Evolutionary conservation across 2,113 vertebrate genomes (phyloP).

Genomic region (Cervus canadensis): DNA sequence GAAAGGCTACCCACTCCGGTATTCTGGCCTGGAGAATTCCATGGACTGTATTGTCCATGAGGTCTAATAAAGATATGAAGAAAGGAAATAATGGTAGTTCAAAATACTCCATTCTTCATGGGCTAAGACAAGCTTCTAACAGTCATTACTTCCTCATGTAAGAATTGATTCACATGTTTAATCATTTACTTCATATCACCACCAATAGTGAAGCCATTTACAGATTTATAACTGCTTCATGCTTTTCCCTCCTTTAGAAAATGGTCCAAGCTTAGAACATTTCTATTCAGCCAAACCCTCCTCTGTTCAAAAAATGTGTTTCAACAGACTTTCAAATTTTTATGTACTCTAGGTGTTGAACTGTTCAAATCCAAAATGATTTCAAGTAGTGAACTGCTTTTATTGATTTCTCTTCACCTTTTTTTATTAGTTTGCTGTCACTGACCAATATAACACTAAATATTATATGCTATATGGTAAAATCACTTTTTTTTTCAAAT

Average conservation of each 20-base stretch:
- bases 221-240: background rate
- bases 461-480: background rate
- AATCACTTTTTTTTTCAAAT: background rate
- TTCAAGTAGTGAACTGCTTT: background rate
- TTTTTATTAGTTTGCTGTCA: background rate
- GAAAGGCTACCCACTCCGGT: background rate
- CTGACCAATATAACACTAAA: background rate
- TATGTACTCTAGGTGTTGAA: background rate
- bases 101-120: no score
- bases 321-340: background rate
- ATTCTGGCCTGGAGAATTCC: background rate
- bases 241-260: background rate
- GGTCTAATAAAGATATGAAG: background rate
- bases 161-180: background rate
- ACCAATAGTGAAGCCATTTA: background rate
- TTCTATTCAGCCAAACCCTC: background rate
- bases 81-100: background rate
- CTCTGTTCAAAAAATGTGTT: background rate
- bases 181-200: background rate
- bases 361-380: background rate
- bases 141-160: background rate
- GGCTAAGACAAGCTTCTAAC: background rate
- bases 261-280: background rate
- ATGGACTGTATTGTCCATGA: background rate
- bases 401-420: background rate